Conservation (phyloP, 2,797 vertebrate genomes). For the Lepus oiostolus region DNA sequence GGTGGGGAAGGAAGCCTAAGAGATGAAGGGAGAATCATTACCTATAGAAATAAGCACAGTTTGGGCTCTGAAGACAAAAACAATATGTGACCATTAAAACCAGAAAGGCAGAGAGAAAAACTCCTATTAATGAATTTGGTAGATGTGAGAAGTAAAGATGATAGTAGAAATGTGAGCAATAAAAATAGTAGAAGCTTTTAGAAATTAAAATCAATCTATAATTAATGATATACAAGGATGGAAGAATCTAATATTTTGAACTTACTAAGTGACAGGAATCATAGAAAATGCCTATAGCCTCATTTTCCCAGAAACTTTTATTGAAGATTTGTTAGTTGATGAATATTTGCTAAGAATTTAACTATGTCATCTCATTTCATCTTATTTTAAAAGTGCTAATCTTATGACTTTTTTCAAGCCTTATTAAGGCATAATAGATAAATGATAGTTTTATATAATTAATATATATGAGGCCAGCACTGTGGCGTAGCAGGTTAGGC, state of each 20-base stretch:
- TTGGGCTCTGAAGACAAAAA: neutral
- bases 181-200: neutral
- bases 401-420: neutral
- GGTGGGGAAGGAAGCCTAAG: neutral
- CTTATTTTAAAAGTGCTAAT: neutral
- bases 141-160: neutral
- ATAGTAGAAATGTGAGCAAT: too few relatives aligned
- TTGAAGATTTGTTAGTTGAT: neutral
- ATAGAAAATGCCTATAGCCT: neutral
- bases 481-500: too few relatives aligned
- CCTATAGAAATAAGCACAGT: constrained; percentile 32
- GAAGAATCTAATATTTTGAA: neutral
- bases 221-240: neutral
- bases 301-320: neutral
- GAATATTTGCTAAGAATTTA: neutral
- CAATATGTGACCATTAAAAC: neutral
- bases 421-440: neutral
- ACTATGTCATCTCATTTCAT: neutral
- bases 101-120: constrained; percentile 1
- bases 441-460: neutral
- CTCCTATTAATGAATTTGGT: neutral
- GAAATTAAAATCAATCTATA: neutral
- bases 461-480: neutral
- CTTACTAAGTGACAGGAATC: neutral
- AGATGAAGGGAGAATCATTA: constrained; percentile 10